Evolutionary conservation across 2,797 vertebrate genomes (phyloP), one percentile per base, ranked within the genome.

Genomic region (Otus scops): DNA sequence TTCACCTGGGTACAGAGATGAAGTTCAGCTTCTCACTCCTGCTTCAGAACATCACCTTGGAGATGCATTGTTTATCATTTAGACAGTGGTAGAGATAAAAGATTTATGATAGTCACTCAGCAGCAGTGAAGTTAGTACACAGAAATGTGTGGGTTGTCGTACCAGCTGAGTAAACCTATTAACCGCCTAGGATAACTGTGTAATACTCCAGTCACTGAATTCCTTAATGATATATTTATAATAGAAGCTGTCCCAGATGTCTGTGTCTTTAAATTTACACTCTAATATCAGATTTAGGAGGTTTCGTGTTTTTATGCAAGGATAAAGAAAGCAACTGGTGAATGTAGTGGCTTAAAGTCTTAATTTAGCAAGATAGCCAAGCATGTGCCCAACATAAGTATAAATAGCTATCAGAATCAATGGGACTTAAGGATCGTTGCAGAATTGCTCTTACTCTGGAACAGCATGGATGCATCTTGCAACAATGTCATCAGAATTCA

Each of bases 31-130:
- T 93, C 59, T 91, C 50, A 23, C 7, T 88, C 28, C 21, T 87
- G 24, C 63, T 87, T 94, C 59, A 56, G 56, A 76, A 36, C 30
- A 39, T 75, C 28, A 22, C 34, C 21, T 38, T 70, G 87, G 60
- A 80, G 79, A 75, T 43, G 41, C 83, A 41, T 64, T 11, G 0
- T 94, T 82, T 85, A 36, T 78, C 9, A 39, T 89, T 88, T 53
- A 77, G 75, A 57, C 45, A 57, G 13, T 68, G 51, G n/a, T 61
- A 39, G 48, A 75, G 17, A 50, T 39, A 17, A 88, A 77, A 85
- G 64, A 92, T 93, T 94, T 85, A 53, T 54, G 64, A 54, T 51
- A 61, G 30, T 64, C 63, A 50, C 60, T 91, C 64, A 80, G 53
- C 56, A 78, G 32, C 61, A 88, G 27, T 27, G 34, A 83, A 71